A percentile compares a stretch with the other conserved stretches of the same genome.
phyloP scores from a whole-genome alignment of 1,140 invertebrate genomes.

The Heliothis subflexa region DNA sequence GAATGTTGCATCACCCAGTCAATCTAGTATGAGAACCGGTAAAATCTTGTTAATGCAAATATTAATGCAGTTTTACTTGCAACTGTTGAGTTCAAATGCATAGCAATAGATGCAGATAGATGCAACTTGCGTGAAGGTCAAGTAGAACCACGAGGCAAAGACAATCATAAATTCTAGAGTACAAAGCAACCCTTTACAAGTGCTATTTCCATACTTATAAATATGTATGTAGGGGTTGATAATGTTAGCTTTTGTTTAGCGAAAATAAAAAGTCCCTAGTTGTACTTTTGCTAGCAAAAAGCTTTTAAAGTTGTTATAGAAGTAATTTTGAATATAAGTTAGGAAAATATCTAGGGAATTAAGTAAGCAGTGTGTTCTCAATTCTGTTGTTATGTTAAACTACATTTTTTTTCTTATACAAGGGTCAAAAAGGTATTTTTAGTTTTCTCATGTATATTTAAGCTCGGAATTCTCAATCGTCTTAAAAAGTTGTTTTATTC shows the following conservation, averaged over 20 bases:
- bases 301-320: neutral
- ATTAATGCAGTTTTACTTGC: conserved; percentile 13
- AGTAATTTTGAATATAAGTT: neutral
- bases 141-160: conserved; percentile 4
- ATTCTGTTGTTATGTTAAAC: no score
- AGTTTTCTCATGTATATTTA: no score
- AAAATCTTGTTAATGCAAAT: conserved; percentile 40
- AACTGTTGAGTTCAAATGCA: neutral
- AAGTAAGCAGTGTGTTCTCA: neutral
- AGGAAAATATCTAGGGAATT: neutral
- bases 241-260: neutral
- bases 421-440: no score
- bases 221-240: conserved; percentile 13
- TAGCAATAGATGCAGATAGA: conserved; percentile 16
- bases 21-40: conserved; percentile 57
- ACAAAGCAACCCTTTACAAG: neutral
- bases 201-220: conserved; percentile 16
- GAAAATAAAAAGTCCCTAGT: neutral
- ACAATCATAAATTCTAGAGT: conserved; percentile 9
- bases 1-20: conserved; percentile 73
- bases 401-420: no score
- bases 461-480: no score
- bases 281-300: neutral
- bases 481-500: no score
- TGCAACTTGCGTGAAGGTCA: conserved; percentile 12